Conservation (phyloP, 2,797 vertebrate genomes). For the Cacajao melanocephalus region DNA sequence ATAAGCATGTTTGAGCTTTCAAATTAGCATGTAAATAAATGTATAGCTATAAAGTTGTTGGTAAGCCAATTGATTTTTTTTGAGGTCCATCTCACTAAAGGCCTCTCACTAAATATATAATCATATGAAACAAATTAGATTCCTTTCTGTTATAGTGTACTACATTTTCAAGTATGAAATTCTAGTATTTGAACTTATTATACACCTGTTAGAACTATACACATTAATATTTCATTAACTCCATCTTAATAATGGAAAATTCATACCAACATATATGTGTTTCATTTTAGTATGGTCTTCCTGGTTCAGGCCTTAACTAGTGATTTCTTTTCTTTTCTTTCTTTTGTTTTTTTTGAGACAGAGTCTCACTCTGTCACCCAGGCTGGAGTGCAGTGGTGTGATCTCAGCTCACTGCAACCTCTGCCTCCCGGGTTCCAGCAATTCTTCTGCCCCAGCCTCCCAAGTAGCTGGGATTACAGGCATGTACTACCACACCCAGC, state of each 20-base stretch:
- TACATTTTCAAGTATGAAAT: background rate
- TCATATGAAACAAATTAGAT: background rate
- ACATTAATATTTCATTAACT: background rate
- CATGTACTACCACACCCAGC: background rate
- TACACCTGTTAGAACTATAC: background rate
- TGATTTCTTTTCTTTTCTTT: background rate
- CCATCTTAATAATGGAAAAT: background rate
- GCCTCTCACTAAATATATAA: background rate
- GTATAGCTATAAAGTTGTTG: background rate
- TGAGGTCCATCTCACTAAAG: background rate
- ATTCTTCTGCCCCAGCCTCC: background rate
- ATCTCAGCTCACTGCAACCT: background rate
- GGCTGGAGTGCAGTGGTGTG: background rate
- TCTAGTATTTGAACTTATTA: background rate
- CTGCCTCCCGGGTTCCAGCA: background rate
- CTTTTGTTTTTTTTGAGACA: background rate
- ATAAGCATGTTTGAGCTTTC: slow-evolving; percentile 40
- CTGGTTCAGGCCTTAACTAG: background rate
- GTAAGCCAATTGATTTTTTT: background rate
- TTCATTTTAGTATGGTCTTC: background rate
- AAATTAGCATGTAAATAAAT: slow-evolving; percentile 55
- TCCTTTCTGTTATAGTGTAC: background rate
- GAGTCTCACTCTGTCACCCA: background rate
- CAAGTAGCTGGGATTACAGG: background rate
- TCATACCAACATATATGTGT: background rate